Base-by-base conservation (phyloP, 2,888 invertebrate species). In the Frankliniella fusca region DNA sequence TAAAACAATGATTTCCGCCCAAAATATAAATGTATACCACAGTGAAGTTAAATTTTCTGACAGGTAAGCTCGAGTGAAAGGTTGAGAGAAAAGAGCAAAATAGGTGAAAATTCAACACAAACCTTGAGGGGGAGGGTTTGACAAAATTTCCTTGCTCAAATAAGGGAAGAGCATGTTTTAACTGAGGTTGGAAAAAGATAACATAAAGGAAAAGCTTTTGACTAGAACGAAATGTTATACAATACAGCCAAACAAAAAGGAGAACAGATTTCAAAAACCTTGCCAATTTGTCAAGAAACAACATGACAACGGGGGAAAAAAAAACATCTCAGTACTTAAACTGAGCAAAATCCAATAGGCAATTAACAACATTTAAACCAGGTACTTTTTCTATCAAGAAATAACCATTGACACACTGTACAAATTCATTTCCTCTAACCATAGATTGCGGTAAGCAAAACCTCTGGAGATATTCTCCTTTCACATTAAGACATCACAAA, bases 361-460 rank as follows among this genome's bases (percentile, higher is more conserved):
- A 76, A 76, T 23, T 76, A 76, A 76, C 70, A 76, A 70, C 23
- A 70, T 27, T 76, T n/a, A 61, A 76, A 27, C 70, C 70, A 76
- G 70, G 70, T 76, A 76, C 70, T 27, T n/a, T 76, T 76, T 76
- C 70, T 76, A 76, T 27, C 70, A 76, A 76, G 27, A 76, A 76
- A 10, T 70, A 23, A 76, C 27, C 27, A 76, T 38, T 38, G 38
- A 38, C 3, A 38, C 38, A 38, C 5, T 38, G 38, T 38, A 38
- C 2, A 38, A 2, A 38, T 38, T 38, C 38, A 38, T 38, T 38
- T 38, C 38, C 38, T 38, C 38, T 38, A 38, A 38, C 38, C 38
- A 38, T 38, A 38, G 38, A 38, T 38, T 38, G 38, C 38, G 5
- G 38, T 38, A 38, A 38, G 38, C 38, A 38, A 5, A 38, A 38